These are phyloP conservation scores for Numenius phaeopus DNA, from an alignment of 2,797 vertebrate species.

Conservation along the genomic window DNA sequence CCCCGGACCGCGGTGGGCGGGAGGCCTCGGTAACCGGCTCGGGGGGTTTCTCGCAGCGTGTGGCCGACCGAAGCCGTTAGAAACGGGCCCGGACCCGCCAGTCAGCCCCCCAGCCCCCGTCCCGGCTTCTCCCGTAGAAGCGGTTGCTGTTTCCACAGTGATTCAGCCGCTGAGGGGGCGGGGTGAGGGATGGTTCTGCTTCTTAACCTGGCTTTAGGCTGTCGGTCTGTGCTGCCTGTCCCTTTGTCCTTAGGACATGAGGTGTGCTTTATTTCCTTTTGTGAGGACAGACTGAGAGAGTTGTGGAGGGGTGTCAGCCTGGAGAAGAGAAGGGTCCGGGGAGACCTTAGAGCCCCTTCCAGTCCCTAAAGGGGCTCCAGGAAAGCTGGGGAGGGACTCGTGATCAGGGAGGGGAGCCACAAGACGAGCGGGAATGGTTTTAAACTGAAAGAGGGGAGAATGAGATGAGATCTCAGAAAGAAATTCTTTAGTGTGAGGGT, in stretches of 20 bases:
- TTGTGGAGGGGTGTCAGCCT: background rate
- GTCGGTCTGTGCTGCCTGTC: too few relatives aligned
- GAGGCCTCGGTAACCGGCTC: too few relatives aligned
- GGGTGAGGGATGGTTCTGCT: background rate
- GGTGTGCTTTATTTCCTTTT: fast-evolving
- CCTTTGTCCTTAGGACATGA: too few relatives aligned
- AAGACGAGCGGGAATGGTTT: too few relatives aligned
- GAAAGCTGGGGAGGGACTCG: background rate
- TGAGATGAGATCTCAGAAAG: background rate
- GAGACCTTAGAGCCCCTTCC: background rate
- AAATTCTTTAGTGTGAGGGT: background rate
- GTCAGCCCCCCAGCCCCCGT: background rate
- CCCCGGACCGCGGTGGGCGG: background rate
- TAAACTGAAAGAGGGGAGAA: background rate
- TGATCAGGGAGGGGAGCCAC: background rate
- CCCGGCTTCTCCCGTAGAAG: background rate
- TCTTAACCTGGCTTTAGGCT: background rate
- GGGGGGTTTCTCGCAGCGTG: background rate
- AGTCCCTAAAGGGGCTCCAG: background rate
- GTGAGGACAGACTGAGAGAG: background rate
- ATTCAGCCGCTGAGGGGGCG: background rate
- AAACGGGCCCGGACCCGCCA: too few relatives aligned
- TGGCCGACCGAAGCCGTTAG: fast-evolving
- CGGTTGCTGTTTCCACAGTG: background rate
- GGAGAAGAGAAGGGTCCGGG: background rate